Base-by-base conservation (phyloP, 2,113 vertebrate species). In the rat (Rattus norvegicus) region DNA sequence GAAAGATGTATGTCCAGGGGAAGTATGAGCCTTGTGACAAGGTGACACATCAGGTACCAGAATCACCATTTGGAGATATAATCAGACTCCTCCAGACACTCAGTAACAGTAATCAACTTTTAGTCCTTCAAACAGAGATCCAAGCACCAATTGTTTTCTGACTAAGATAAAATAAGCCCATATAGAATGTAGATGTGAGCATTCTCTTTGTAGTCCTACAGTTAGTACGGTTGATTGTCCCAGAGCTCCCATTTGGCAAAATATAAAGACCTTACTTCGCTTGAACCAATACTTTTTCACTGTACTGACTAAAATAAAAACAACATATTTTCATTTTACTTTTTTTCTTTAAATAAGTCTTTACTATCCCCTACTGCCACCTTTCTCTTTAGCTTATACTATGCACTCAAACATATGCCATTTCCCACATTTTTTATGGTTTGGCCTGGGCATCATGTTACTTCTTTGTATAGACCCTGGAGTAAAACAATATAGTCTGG, bases 101-200 rank as follows among this genome's bases (percentile, higher is more conserved):
- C n/a, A 47, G 4, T 89, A 94, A 85, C 91, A 96, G 87, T 92
- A 93, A n/a, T 95, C 88, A 89, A 95, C 94, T 90, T 79, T 0
- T 84, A 95, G 93, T 96, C 96, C 97, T 92, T 98, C 95, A 96
- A 54, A 96, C 47, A 84, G 61, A 92, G 30, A 88, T 70, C 65
- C 95, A 97, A 97, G 96, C 95, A 95, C 94, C 97, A 63, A 63
- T 70, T 95, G 83, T 49, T 81, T 83, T 97, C 96, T 97, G 94
- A 75, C 87, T 67, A 84, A 65, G 43, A 96, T 96, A 92, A 94
- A 97, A 96, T 22, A 28, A 65, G 3, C 73, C 90, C 96, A 97
- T 72, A 91, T 61, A 94, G 73, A 85, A 59, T 90, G 83, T n/a
- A 95, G 91, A 59, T 79, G 36, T 70, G 88, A 96, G 3, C 65